Conservation (phyloP, 1,140 invertebrate genomes). For the Carposina sasakii region DNA sequence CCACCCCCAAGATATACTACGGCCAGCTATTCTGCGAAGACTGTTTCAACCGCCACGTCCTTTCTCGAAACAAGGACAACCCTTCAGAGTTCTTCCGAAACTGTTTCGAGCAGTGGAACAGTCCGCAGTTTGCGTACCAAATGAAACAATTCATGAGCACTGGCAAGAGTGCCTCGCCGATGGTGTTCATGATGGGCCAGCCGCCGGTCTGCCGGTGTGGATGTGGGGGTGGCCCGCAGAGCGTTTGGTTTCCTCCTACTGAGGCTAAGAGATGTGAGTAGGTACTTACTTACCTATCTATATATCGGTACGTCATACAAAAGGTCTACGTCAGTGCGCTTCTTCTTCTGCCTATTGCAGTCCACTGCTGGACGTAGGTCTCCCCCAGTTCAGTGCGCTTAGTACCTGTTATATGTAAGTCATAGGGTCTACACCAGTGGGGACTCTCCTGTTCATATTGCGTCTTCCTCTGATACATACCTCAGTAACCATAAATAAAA, state of each 20-base stretch:
- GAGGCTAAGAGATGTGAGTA: constrained; percentile 56
- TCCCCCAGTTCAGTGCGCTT: too few relatives aligned
- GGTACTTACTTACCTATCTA: too few relatives aligned
- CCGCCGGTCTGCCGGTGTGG: constrained; percentile 48
- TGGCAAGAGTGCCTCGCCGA: constrained; percentile 37
- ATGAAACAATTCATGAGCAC: constrained; percentile 52
- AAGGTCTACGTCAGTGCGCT: too few relatives aligned
- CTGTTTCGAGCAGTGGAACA: constrained; percentile 57
- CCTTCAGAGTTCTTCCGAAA: constrained; percentile 51
- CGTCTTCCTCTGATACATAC: too few relatives aligned
- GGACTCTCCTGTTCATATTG: too few relatives aligned
- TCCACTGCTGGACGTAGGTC: too few relatives aligned
- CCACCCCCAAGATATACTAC: constrained; percentile 53
- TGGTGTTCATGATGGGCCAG: constrained; percentile 57
- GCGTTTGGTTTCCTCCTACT: constrained; percentile 39
- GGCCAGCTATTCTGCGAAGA: constrained; percentile 62
- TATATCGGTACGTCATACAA: too few relatives aligned
- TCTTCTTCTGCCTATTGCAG: too few relatives aligned
- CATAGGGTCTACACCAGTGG: too few relatives aligned
- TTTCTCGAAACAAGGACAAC: constrained; percentile 43
- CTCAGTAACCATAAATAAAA: too few relatives aligned
- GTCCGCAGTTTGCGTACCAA: constrained; percentile 45
- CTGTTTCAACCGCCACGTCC: constrained; percentile 50
- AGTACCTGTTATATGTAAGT: too few relatives aligned
- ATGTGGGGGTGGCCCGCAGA: constrained; percentile 35